phyloP scores from a whole-genome alignment of 2,113 vertebrate genomes.

The Eptatretus burgeri region DNA sequence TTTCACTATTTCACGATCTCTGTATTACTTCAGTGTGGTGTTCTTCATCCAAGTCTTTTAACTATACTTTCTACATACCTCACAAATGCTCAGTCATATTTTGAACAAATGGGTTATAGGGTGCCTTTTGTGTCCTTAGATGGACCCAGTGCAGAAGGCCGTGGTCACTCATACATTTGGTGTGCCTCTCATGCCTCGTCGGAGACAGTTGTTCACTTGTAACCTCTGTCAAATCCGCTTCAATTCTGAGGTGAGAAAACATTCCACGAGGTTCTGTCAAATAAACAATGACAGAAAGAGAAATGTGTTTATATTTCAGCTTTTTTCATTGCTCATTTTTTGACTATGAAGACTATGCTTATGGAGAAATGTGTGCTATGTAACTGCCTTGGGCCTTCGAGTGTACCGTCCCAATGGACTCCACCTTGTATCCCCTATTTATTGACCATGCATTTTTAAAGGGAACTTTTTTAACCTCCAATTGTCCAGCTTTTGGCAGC shows the following conservation, averaged over 20 bases:
- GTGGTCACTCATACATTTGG: slow-evolving; percentile 3
- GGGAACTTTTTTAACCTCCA: not conserved
- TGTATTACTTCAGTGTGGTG: too few relatives aligned
- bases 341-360: not conserved
- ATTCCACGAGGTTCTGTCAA: not conserved
- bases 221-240: slow-evolving; percentile 3
- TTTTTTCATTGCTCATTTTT: not conserved
- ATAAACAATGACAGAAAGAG: not conserved
- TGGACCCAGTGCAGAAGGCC: slow-evolving; percentile 3
- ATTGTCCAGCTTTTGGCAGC: not conserved
- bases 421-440: not conserved
- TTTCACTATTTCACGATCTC: too few relatives aligned
- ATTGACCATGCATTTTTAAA: not conserved
- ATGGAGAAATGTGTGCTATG: not conserved
- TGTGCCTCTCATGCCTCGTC: not conserved
- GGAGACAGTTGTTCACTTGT: slow-evolving; percentile 1
- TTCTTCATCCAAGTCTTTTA: too few relatives aligned
- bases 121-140: not conserved
- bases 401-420: not conserved
- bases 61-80: too few relatives aligned
- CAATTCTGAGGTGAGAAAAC: not conserved
- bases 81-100: too few relatives aligned
- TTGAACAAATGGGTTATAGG: too few relatives aligned
- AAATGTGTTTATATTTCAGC: not conserved
- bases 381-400: not conserved